Base-by-base conservation (phyloP, 2,797 vertebrate species). In the Hybognathus amarus region DNA sequence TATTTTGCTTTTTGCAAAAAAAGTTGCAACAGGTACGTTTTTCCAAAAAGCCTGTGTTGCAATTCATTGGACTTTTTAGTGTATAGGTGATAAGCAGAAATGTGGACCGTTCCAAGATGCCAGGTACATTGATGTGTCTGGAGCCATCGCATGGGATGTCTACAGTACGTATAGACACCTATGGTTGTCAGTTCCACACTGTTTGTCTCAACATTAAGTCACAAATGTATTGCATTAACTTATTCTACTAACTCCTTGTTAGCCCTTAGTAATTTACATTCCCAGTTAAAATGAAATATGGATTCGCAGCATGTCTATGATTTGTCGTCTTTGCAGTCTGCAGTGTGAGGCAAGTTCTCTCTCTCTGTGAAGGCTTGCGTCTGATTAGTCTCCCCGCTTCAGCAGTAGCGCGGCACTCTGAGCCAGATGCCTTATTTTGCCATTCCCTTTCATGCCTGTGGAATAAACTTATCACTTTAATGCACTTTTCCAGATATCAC, bases 401-500 rank as follows among this genome's bases (percentile, higher is more conserved):
- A 22, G 87, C 84, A 90, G 87, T 91, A 90, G 84, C 67, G 91
- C 91, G 91, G 88, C 92, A 90, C 91, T 92, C 92, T 84, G 91
- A 93, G 93, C 77, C 91, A 92, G 92, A 92, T 89, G 85, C 91
- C 92, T 93, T 93, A 91, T 91, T 94, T 94, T 92, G 91, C 85
- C 90, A 94, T 95, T 94, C 93, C 86, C 93, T 95, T 94, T 95
- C 93, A 95, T 92, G 93, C 93, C 92, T 83, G 87, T 91, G 87
- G 92, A 94, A 95, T 94, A 93, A 92, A 94, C 89, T 92, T 93
- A 94, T 93, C 92, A 90, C 91, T 92, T 93, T 92, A 92, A 93
- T 91, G 77, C 91, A 91, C 85, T 89, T 92, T 91, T 88, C 89
- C 90, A 92, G 91, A 93, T 94, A 92, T 91, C 91, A 85, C 90